Base-by-base conservation (phyloP, 1,140 invertebrate species). In the Macrosteles quadrilineatus region DNA sequence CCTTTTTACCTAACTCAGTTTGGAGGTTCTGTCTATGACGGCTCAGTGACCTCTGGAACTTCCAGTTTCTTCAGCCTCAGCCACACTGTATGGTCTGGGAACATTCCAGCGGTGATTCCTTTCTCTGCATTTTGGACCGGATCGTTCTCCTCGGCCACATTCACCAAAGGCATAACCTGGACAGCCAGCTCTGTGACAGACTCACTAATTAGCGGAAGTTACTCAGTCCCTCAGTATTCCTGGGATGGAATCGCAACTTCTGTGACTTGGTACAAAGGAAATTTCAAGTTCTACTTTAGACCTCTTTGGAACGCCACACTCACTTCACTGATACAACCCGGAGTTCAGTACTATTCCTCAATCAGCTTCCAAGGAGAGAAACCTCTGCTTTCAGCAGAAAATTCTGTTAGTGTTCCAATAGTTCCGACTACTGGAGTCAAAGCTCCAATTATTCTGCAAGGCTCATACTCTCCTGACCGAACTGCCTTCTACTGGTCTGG, bases 401-500 rank as follows among this genome's bases (percentile, higher is more conserved):
- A 23, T n/a, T 4, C 29, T 32, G 29, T 32, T 31, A 17, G 3
- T 9, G 31, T 27, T 30, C 19, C 9, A n/a, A 14, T n/a, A 32
- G 55, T 40, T 19, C n/a, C 36, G 14, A 43, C 36, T 47, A 55
- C 36, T 14, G 59, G 57, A 17, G 19, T 65, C 30, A 65, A 70
- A 29, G 40, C 62, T 19, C 57, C 69, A 30, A 4, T 70, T 14
- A 65, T 64, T 2, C 69, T 70, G 12, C 69, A 55, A 30, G 59
- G 69, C 23, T 31, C 6, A 9, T 70, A 47, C 21, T 64, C 69
- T 21, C 17, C 69, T 3, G 69, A 70, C 31, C 25, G 59, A n/a
- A 25, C 23, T 27, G 30, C 36, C 17, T 70, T 70, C 40, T 70
- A 30, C 17, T 70, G 59, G 59, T 64, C 69, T 29, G 69, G 69